Evolutionary conservation across 2,113 vertebrate species (phyloP), one percentile per base, ranked within the genome.

Genomic region (Anarrhichthys ocellatus): DNA sequence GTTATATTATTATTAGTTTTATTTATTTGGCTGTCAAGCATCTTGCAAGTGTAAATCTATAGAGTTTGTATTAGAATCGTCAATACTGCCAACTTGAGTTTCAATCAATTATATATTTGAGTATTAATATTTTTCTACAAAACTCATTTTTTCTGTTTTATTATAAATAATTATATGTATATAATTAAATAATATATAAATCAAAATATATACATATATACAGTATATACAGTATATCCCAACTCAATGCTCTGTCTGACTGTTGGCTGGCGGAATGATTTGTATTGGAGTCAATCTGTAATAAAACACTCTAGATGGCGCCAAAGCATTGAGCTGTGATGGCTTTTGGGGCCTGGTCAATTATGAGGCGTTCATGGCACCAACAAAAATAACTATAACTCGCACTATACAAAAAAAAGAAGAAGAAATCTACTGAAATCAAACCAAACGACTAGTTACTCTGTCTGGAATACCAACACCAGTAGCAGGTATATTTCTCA

Each of bases 231-330:
- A 36, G 6, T 40, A 18, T 62, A 29, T 9, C 9, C 10, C 32
- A 24, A 18, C 46, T 65, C 20, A 34, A 1, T 59, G 9, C 15
- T 58, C 17, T 46, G 61, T 24, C 15, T 56, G 13, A 5, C 38
- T 6, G 0, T 7, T 29, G 18, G 22, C 0, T 6, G 10, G n/a
- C 10, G 1, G 24, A 15, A 24, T 56, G 7, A 42, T 58, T 34
- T 36, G 11, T 6, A 34, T 74, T 40, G 14, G 6, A 17, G 63
- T 5, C 44, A 40, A 5, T 81, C 18, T 62, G 3, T 0, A 22
- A 15, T 27, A 11, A 0, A 5, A 3, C 40, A 34, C 90, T 80
- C 69, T 86, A 92, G 93, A 89, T 90, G 89, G 89, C 59, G 81
- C 62, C 75, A 89, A n/a, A 81, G 76, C 11, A 88, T 54, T 61